phyloP scores from a whole-genome alignment of 2,888 invertebrate genomes.

The Lymantria monacha region DNA sequence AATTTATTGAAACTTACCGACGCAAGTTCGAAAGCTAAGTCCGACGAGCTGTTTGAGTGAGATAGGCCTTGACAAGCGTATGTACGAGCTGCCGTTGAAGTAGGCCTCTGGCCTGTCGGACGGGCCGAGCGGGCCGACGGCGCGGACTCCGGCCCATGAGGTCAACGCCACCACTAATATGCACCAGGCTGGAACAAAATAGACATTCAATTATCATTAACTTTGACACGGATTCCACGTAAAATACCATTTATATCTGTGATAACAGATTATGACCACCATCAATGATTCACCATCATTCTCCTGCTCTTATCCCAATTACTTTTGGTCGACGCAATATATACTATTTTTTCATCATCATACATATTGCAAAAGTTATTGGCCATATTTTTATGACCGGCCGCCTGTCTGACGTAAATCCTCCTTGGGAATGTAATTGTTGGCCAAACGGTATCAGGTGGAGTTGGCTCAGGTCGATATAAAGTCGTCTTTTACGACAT shows the following conservation, averaged over 20 bases:
- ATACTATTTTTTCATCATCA: no score
- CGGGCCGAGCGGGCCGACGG: constrained; percentile 70
- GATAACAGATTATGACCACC: no score
- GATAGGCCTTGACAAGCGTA: constrained; percentile 87
- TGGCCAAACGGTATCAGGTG: no score
- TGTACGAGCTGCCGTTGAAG: constrained; percentile 91
- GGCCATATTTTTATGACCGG: no score
- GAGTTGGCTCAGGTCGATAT: no score
- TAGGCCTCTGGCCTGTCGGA: constrained; percentile 89
- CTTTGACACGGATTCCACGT: neutral
- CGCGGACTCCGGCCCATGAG: constrained; percentile 33
- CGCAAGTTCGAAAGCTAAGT: constrained; percentile 91
- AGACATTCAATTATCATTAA: neutral
- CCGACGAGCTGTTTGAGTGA: constrained; percentile 91
- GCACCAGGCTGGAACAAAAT: constrained; percentile 43
- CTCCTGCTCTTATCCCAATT: no score
- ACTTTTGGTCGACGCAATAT: no score
- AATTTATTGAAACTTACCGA: constrained; percentile 75
- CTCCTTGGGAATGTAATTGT: no score
- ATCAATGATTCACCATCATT: no score
- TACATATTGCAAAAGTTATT: no score
- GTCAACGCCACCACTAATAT: constrained; percentile 38
- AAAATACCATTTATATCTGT: neutral
- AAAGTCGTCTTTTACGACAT: no score
- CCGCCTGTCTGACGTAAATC: no score